Evolutionary conservation across 2,888 invertebrate species (phyloP).

Genomic region (Chrysolina oricalcia): DNA sequence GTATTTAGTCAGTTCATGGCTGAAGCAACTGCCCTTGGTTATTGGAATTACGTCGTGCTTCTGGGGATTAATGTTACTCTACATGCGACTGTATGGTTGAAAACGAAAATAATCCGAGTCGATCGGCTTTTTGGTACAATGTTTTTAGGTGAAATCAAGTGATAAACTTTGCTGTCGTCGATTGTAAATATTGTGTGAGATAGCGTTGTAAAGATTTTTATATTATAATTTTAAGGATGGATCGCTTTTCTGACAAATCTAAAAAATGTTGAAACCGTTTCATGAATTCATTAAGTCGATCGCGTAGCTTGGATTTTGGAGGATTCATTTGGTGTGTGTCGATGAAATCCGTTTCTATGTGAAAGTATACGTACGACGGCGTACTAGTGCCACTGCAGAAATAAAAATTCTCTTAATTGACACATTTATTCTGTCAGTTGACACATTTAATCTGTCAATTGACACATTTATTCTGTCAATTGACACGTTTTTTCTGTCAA

Average conservation of each 20-base stretch:
- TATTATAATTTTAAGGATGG: slow-evolving; percentile 35
- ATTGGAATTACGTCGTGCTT: slow-evolving; percentile 92
- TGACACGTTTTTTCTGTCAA: too few species aligned
- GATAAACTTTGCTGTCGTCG: slow-evolving; percentile 27
- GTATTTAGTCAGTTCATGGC: slow-evolving; percentile 76
- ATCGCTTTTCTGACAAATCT: slow-evolving; percentile 49
- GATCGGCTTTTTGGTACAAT: slow-evolving; percentile 51
- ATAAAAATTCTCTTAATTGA: too few species aligned
- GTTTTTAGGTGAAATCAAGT: slow-evolving; percentile 37
- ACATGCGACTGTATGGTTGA: slow-evolving; percentile 80
- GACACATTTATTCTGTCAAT: too few species aligned
- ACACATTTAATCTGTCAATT: too few species aligned
- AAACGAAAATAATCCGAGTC: slow-evolving; percentile 38
- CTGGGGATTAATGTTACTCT: slow-evolving; percentile 87
- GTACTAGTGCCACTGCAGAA: too few species aligned
- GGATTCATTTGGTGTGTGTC: too few species aligned
- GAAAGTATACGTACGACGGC: too few species aligned
- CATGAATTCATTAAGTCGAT: background rate
- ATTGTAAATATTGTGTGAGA: slow-evolving; percentile 52
- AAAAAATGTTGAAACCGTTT: slow-evolving; percentile 38
- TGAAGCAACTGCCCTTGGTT: slow-evolving; percentile 84
- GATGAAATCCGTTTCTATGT: too few species aligned
- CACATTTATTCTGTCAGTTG: too few species aligned
- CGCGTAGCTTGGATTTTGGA: background rate
- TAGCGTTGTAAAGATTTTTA: slow-evolving; percentile 50